Evolutionary conservation across 2,113 vertebrate genomes (phyloP).

Genomic region (Heptranchias perlo): DNA sequence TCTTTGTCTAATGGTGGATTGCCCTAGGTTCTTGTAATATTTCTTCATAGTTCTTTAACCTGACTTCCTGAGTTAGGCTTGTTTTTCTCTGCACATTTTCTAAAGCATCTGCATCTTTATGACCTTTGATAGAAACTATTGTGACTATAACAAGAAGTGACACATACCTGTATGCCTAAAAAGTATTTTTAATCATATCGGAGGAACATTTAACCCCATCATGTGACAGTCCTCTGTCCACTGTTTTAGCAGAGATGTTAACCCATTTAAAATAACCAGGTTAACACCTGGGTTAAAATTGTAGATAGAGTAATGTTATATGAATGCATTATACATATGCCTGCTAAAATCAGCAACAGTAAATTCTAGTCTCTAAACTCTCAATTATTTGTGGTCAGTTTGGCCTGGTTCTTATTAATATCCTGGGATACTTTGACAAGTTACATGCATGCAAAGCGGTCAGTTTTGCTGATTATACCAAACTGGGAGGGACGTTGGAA

Average conservation of each 20-base stretch:
- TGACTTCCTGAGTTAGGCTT: background rate
- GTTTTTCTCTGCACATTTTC: background rate
- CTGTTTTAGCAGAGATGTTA: background rate
- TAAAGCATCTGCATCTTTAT: background rate
- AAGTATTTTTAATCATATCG: background rate
- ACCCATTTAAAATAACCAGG: too few relatives aligned
- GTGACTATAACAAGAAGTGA: background rate
- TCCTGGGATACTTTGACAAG: too few relatives aligned
- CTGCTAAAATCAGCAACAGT: background rate
- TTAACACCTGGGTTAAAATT: too few relatives aligned
- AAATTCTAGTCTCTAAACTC: background rate
- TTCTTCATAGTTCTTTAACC: background rate
- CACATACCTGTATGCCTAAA: background rate
- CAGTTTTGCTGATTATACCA: background rate
- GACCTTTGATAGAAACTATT: background rate
- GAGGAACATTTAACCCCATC: background rate
- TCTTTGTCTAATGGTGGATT: too few relatives aligned
- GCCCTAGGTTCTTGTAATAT: background rate
- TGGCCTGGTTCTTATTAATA: too few relatives aligned
- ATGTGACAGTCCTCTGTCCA: background rate
- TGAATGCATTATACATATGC: background rate
- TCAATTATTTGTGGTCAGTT: too few relatives aligned
- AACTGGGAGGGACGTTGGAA: background rate
- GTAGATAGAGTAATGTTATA: background rate
- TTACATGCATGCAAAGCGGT: background rate